Evolutionary conservation across 2,113 vertebrate genomes (phyloP).

Genomic region (Leucopsar rothschildi): DNA sequence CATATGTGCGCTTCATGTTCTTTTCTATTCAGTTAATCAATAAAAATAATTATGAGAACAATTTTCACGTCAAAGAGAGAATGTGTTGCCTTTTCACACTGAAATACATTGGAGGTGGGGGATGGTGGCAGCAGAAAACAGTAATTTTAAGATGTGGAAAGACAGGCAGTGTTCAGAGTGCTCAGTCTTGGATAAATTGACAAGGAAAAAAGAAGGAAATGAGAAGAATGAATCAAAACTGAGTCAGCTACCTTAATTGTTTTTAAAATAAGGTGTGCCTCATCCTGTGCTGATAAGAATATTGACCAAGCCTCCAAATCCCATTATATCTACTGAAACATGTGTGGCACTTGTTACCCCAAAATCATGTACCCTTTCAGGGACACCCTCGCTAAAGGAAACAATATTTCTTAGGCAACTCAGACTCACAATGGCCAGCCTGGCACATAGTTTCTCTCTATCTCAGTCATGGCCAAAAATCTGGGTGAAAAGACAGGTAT

Average conservation of each 20-base stretch:
- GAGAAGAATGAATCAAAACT: not conserved
- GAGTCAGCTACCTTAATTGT: not conserved
- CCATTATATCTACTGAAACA: not conserved
- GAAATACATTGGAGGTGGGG: not conserved
- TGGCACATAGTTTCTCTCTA: not conserved
- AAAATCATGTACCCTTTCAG: not conserved
- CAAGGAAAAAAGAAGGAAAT: not conserved
- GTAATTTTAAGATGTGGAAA: not conserved
- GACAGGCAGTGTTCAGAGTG: not conserved
- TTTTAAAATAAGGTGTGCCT: not conserved
- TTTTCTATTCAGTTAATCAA: slow-evolving; percentile 19
- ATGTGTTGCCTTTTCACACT: not conserved
- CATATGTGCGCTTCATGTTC: not conserved
- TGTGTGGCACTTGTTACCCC: not conserved
- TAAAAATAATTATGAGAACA: slow-evolving; percentile 21
- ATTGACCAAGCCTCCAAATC: not conserved
- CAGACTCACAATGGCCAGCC: not conserved
- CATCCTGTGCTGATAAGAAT: not conserved
- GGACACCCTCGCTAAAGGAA: not conserved
- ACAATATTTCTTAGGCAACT: not conserved
- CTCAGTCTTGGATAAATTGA: not conserved
- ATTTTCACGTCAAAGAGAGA: not conserved
- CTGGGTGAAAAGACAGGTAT: not conserved
- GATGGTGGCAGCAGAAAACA: not conserved
- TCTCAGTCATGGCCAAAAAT: not conserved